A percentile compares a stretch with the other conserved stretches of the same genome.
Conservation (phyloP, 92 coral and sea anemone genomes). For the Anthopleura xanthogrammica region DNA sequence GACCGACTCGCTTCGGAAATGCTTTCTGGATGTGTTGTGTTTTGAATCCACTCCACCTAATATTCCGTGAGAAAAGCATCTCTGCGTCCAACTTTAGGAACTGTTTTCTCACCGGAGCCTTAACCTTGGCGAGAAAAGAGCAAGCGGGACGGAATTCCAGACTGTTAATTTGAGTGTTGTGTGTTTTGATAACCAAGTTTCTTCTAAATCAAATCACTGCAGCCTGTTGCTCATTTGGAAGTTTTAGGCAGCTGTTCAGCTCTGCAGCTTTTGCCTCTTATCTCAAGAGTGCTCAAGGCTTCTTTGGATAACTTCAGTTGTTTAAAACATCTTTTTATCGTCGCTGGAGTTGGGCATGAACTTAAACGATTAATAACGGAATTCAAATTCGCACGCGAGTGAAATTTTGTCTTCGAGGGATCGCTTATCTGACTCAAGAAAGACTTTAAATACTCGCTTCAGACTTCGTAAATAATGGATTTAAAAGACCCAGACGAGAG, state of each 20-base stretch:
- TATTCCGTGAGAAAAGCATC: constrained; percentile 3
- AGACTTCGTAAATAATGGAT: constrained; percentile 30
- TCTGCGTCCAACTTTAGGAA: not conserved
- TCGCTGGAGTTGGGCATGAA: not conserved
- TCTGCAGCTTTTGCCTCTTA: not conserved
- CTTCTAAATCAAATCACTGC: not conserved
- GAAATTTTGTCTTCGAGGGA: not conserved
- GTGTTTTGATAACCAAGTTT: not conserved
- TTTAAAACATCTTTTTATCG: not conserved
- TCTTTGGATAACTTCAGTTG: not conserved
- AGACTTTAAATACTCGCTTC: constrained; percentile 6
- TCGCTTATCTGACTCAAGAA: not conserved
- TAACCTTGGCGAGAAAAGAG: not conserved
- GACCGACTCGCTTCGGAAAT: constrained; percentile 62
- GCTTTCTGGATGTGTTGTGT: constrained; percentile 55
- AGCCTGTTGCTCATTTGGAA: constrained; percentile 36
- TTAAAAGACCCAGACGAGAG: constrained; percentile 59
- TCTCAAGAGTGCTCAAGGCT: not conserved
- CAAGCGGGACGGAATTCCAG: not conserved
- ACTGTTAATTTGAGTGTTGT: not conserved
- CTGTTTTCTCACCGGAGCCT: not conserved
- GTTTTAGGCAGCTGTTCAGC: constrained; percentile 15
- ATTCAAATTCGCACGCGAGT: constrained; percentile 16
- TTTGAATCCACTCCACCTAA: constrained; percentile 48
- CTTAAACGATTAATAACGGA: constrained; percentile 1